Evolutionary conservation across 2,888 invertebrate genomes (phyloP).

Genomic region (Quadroppia sp.): DNA sequence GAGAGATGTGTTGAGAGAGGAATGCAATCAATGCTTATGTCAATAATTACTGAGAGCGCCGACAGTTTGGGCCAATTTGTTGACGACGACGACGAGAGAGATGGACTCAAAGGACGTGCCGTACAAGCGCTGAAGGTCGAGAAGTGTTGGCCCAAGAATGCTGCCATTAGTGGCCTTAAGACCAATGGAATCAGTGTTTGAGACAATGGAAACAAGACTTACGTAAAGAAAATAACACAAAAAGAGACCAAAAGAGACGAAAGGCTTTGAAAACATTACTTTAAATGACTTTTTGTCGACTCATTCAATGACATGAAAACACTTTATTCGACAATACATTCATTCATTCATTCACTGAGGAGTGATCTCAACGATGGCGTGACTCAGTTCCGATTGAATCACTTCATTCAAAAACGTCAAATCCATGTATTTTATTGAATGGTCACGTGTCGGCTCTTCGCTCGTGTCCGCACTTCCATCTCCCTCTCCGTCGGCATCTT

Average conservation of each 20-base stretch:
- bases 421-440: constrained; percentile 32
- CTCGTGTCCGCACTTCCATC: not conserved
- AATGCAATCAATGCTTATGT: no score
- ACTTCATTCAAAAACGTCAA: constrained; percentile 37
- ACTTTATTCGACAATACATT: no score
- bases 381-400: constrained; percentile 20
- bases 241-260: no score
- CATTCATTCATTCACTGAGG: no score
- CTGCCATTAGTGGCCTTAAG: constrained; percentile 1
- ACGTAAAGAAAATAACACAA: no score
- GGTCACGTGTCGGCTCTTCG: not conserved
- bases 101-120: not conserved
- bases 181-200: no score
- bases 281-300: no score
- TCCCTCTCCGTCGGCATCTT: constrained; percentile 10
- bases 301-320: no score
- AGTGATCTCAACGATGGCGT: not conserved
- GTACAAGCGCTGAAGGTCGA: not conserved
- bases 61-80: constrained; percentile 12
- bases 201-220: no score
- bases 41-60: constrained; percentile 8
- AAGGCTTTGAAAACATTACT: no score
- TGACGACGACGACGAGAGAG: not conserved
- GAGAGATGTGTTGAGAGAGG: not conserved
- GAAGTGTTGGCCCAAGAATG: constrained; percentile 5